A percentile compares a stretch with the other conserved stretches of the same genome.
phyloP scores from a whole-genome alignment of 2,113 vertebrate species.

The Dermatemys mawii region DNA sequence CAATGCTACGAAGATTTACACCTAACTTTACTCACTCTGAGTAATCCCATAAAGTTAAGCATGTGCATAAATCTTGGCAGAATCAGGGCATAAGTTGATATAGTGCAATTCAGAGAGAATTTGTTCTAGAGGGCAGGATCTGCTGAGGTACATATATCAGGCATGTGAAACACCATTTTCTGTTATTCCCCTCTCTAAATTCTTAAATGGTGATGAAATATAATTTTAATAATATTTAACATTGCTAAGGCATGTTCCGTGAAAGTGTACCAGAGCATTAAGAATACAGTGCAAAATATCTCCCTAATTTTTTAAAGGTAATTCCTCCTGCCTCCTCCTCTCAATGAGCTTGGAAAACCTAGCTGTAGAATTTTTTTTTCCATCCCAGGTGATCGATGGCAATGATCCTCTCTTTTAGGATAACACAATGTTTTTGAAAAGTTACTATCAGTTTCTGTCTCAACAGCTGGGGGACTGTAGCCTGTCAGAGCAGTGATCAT shows the following conservation, averaged over 20 bases:
- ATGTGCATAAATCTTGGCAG: not conserved
- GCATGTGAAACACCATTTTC: not conserved
- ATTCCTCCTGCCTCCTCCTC: not conserved
- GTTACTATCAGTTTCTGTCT: not conserved
- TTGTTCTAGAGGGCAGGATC: not conserved
- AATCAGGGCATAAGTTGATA: not conserved
- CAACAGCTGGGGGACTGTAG: constrained; percentile 67
- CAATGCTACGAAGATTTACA: not conserved
- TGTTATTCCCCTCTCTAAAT: not conserved
- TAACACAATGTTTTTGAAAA: constrained; percentile 22
- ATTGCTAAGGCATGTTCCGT: not conserved
- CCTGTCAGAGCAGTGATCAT: constrained; percentile 57
- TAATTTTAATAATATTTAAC: not conserved
- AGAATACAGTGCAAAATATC: not conserved
- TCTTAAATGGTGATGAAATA: not conserved
- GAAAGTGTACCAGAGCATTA: not conserved
- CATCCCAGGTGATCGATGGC: not conserved
- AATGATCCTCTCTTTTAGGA: constrained; percentile 10
- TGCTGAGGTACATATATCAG: not conserved
- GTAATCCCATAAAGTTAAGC: not conserved
- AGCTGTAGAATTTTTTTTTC: not conserved
- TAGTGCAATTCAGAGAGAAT: not conserved
- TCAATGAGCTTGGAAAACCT: not conserved
- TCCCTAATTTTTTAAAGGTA: not conserved
- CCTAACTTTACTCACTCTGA: not conserved